Evolutionary conservation across 2,113 vertebrate genomes (phyloP).

Genomic region (Eurystomus gularis): DNA sequence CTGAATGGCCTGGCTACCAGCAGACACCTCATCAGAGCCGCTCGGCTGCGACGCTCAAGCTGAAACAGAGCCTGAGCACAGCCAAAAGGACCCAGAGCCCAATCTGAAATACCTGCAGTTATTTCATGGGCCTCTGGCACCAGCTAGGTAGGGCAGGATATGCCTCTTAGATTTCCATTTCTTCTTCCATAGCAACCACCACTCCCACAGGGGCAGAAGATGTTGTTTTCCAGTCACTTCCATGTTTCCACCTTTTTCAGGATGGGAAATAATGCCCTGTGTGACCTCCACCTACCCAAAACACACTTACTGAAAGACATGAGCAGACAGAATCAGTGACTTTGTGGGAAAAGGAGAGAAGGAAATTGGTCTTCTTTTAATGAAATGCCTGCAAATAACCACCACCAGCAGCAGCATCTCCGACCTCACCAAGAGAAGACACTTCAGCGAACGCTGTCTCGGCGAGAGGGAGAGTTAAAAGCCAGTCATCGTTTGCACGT

Average conservation of each 20-base stretch:
- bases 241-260: neutral
- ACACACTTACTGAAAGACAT: neutral
- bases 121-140: neutral
- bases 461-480: neutral
- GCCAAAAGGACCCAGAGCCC: neutral
- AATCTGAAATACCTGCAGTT: neutral
- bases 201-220: neutral
- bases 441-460: fast-evolving
- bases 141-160: neutral
- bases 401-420: neutral
- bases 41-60: neutral
- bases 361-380: neutral
- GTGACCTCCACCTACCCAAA: neutral
- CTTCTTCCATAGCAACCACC: neutral
- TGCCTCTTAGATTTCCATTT: neutral
- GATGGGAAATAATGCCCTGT: neutral
- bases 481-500: fast-evolving
- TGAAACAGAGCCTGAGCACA: neutral
- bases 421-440: neutral
- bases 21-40: neutral
- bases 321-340: neutral
- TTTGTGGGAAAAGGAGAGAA: neutral
- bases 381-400: neutral
- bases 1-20: neutral
- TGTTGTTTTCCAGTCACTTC: neutral